Evolutionary conservation across 1,140 invertebrate genomes (phyloP).

Genomic region (Heliconius eleuchia): DNA sequence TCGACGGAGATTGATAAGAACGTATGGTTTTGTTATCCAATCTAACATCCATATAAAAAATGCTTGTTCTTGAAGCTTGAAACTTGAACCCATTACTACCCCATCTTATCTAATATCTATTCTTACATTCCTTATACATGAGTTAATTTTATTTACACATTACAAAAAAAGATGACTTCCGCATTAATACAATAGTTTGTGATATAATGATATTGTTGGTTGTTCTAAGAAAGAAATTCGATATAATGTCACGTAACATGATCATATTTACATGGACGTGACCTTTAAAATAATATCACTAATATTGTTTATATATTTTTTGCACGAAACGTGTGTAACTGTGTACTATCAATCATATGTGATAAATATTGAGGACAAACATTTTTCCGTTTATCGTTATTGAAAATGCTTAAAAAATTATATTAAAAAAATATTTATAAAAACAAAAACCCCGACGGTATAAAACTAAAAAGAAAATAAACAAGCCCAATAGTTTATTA

Average conservation of each 20-base stretch:
- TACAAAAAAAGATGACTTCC: constrained; percentile 15
- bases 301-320: constrained; percentile 29
- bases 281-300: constrained; percentile 17
- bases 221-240: constrained; percentile 19
- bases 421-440: too few species aligned
- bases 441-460: too few species aligned
- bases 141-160: background rate
- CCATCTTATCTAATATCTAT: background rate
- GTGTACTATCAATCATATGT: background rate
- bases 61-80: too few species aligned
- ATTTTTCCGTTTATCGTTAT: background rate
- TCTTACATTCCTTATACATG: background rate
- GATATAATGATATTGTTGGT: constrained; percentile 7
- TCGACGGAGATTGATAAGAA: too few species aligned
- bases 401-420: too few species aligned
- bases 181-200: background rate
- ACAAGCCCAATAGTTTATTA: too few species aligned
- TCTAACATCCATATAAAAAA: too few species aligned
- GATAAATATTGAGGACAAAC: background rate
- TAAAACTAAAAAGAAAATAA: too few species aligned
- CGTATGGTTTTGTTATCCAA: too few species aligned
- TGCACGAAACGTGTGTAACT: constrained; percentile 20
- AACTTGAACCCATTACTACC: too few species aligned
- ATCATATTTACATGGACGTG: constrained; percentile 26
- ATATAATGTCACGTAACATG: constrained; percentile 22